These are phyloP conservation scores for Blastomussa wellsi DNA, from an alignment of 92 coral and sea anemone species.

Conservation along the genomic window DNA sequence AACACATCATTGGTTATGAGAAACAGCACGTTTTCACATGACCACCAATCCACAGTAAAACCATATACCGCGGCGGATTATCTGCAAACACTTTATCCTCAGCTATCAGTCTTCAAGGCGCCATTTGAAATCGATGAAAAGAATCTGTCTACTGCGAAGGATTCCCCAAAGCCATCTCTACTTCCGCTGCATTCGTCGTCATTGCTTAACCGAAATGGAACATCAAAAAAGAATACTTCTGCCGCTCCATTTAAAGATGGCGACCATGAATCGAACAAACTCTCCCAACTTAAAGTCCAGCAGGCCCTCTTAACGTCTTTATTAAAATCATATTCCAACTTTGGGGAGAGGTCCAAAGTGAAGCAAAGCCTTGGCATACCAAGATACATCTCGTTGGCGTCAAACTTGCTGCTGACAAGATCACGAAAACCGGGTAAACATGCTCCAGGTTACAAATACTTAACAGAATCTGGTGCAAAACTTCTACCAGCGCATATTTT, in stretches of 20 bases:
- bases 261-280: neutral
- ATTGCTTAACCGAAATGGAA: neutral
- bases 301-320: conserved; percentile 19
- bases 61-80: conserved; percentile 38
- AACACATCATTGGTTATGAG: neutral
- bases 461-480: conserved; percentile 45
- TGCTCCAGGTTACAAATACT: conserved; percentile 13
- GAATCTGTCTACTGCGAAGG: neutral
- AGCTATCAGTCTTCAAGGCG: conserved; percentile 33
- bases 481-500: conserved; percentile 48
- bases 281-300: neutral
- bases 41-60: conserved; percentile 3
- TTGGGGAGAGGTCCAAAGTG: conserved; percentile 28
- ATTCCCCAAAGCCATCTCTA: neutral
- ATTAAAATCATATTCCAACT: neutral
- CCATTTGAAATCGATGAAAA: conserved; percentile 22
- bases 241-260: neutral
- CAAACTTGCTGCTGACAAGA: conserved; percentile 15
- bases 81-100: conserved; percentile 37
- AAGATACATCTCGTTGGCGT: neutral
- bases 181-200: neutral
- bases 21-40: neutral
- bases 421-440: neutral
- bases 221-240: neutral
- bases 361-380: conserved; percentile 4